Evolutionary conservation across 2,113 vertebrate genomes (phyloP).

Genomic region (Aphelocoma coerulescens): DNA sequence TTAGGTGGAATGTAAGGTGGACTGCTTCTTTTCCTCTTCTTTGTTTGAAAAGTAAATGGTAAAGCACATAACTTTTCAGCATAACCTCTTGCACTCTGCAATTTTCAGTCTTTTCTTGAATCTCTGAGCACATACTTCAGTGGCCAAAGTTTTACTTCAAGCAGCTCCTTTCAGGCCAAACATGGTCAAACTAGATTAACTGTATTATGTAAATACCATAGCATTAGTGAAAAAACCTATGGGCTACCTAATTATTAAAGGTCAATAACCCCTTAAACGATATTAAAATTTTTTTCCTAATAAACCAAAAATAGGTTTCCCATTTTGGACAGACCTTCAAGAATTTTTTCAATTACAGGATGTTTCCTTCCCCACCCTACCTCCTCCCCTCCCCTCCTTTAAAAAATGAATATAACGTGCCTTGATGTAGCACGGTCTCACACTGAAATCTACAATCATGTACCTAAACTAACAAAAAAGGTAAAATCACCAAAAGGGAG

Average conservation of each 20-base stretch:
- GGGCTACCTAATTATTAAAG: conserved; percentile 21
- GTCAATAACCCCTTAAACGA: background rate
- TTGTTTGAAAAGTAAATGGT: background rate
- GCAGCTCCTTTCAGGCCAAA: background rate
- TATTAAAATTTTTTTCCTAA: background rate
- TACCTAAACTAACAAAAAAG: conserved; percentile 61
- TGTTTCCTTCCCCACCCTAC: background rate
- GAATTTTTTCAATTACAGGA: conserved; percentile 33
- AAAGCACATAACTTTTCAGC: background rate
- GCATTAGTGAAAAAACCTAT: background rate
- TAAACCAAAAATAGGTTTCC: conserved; percentile 1
- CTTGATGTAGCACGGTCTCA: conserved; percentile 32
- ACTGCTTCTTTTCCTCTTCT: background rate
- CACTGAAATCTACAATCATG: conserved; percentile 43
- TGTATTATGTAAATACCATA: background rate
- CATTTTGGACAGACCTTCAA: conserved; percentile 17
- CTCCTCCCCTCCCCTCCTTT: background rate
- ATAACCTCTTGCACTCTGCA: background rate
- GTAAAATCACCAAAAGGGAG: conserved; percentile 40
- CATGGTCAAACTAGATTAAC: background rate
- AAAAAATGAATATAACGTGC: conserved; percentile 32
- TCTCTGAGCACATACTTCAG: background rate
- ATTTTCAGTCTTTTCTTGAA: background rate
- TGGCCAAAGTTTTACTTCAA: background rate
- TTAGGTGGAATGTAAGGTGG: background rate